Evolutionary conservation across 2,888 invertebrate genomes (phyloP), one percentile per base, ranked within the genome.

Genomic region (Leptopilina syphax): DNA sequence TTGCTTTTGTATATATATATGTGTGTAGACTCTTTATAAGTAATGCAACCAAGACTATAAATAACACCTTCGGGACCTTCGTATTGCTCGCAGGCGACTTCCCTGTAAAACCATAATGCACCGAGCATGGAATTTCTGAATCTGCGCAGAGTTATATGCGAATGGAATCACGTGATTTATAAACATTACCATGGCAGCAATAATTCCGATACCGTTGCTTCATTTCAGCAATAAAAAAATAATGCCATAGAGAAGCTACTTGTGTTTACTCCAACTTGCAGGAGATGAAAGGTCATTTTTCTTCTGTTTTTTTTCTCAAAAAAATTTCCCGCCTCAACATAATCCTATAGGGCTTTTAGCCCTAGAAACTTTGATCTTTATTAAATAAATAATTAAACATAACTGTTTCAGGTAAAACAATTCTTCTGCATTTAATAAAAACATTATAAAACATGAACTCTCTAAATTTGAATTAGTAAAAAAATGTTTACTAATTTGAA

Each of bases 11-110:
- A 12, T 34, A 65, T 34, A 34, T 34, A 34, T 34, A 34, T 34
- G 3, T 18, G 18, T 18, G 18, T 18, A 18, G 18, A 18, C 34
- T 34, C 34, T 34, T 34, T 34, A 34, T 65, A 65, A 65, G 65
- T 65, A 65, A 65, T 65, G 65, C 65, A 65, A 65, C 65, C 27
- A 65, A 65, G 65, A 27, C 65, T 65, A 65, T 65, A 65, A 65
- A 65, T 65, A 65, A 65, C 65, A 65, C 65, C 65, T 65, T 65
- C 44, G 44, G 13, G 65, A 34, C 65, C 65, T 65, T 65, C 65
- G 65, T 65, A 34, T 44, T 44, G 65, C 65, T 65, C 27, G 65
- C 65, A 65, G 65, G 65, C 65, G 65, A 65, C 65, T 65, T 65
- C 34, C 27, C 65, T 65, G 65, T 44, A 10, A 65, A 65, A 65